Conservation (phyloP, 2,888 invertebrate species). For the Cyrtodaria siliqua region DNA sequence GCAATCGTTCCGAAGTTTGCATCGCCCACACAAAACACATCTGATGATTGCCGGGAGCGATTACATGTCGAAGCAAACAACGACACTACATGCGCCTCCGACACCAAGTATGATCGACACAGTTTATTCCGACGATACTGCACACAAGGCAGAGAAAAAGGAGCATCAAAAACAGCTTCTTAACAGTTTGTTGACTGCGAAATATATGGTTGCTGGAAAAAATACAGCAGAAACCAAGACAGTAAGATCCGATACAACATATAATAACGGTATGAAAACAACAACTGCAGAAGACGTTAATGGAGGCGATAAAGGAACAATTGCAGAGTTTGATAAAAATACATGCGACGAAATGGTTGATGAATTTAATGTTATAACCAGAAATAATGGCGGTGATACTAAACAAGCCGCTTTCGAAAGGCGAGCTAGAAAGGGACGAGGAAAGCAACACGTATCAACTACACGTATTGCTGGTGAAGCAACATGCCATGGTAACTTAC, state of each 20-base stretch:
- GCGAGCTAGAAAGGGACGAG: slow-evolving; percentile 25
- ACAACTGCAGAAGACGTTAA: background rate
- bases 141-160: background rate
- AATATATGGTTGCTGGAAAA: slow-evolving; percentile 7
- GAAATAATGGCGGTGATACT: background rate
- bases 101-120: slow-evolving; percentile 46
- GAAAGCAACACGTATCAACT: slow-evolving; percentile 23
- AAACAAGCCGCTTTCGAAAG: slow-evolving; percentile 9
- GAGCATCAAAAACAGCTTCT: background rate
- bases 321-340: slow-evolving; percentile 1
- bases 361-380: background rate
- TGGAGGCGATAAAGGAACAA: background rate
- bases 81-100: slow-evolving; percentile 13
- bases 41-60: too few species aligned
- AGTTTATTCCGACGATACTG: background rate
- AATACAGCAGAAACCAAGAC: background rate
- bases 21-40: too few species aligned
- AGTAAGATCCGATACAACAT: too few species aligned
- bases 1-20: slow-evolving; percentile 10
- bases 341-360: slow-evolving; percentile 6
- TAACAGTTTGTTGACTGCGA: background rate
- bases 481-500: too few species aligned
- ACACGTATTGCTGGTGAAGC: too few species aligned
- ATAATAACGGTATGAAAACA: background rate
- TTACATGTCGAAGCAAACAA: too few species aligned